Percentiles rank a stretch among this genome's conserved stretches.
These are phyloP conservation scores for Tigriopus japonicus DNA, from an alignment of 1,140 invertebrate genomes.

Conservation along the genomic window DNA sequence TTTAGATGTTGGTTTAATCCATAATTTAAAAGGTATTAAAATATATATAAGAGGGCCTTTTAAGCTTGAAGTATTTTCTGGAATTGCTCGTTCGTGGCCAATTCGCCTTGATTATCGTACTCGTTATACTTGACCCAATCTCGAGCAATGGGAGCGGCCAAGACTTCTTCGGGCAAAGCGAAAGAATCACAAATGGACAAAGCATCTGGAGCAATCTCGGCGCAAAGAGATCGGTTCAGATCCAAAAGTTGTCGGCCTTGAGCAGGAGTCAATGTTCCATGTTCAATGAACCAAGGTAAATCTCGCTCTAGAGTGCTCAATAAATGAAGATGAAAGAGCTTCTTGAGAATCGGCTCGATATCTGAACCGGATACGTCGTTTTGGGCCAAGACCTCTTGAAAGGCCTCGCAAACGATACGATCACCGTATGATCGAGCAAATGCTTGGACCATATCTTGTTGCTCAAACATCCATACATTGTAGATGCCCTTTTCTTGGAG, in stretches of 20 bases:
- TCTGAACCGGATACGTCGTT: neutral
- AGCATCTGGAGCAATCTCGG: constrained; percentile 18
- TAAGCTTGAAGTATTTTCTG: constrained; percentile 3
- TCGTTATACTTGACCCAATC: constrained; percentile 20
- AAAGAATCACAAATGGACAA: constrained; percentile 18
- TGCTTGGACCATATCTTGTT: constrained; percentile 19
- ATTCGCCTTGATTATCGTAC: constrained; percentile 19
- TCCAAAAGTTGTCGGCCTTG: constrained; percentile 7
- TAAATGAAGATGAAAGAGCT: constrained; percentile 18
- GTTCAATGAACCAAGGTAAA: constrained; percentile 16
- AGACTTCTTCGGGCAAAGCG: constrained; percentile 17
- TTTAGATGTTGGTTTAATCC: too few species aligned
- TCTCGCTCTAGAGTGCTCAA: constrained; percentile 16
- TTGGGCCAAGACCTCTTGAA: constrained; percentile 14
- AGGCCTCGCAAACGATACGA: constrained; percentile 18
- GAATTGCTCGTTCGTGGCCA: constrained; percentile 8
- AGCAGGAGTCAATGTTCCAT: constrained; percentile 15
- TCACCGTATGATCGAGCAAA: constrained; percentile 19
- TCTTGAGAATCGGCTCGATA: constrained; percentile 15
- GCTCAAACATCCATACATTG: constrained; percentile 20
- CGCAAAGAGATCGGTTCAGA: constrained; percentile 15
- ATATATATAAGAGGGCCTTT: neutral
- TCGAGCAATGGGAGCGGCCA: constrained; percentile 19
- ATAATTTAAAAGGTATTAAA: too few species aligned
- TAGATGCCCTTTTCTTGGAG: neutral